Base-by-base conservation (phyloP, 2,113 vertebrate genomes). In the pig (Sus scrofa) region DNA sequence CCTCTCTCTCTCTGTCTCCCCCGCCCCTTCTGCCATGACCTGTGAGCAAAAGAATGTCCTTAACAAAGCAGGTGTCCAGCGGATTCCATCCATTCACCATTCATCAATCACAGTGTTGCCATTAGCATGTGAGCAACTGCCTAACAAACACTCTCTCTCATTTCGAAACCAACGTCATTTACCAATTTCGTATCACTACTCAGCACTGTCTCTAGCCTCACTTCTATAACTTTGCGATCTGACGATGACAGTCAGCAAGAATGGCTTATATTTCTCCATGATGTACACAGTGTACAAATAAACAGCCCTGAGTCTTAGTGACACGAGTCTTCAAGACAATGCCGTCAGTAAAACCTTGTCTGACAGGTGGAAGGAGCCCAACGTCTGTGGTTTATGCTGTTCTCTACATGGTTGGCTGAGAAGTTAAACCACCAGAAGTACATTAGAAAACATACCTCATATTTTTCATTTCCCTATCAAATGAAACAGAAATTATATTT, bases 401-500 rank as follows among this genome's bases (percentile, higher is more conserved):
- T 82, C 32, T 91, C 54, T 30, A 50, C 60, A n/a, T 15, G 32
- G 70, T 50, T 60, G 75, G 22, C 77, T 39, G 65, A 95, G 68
- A 94, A 73, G 37, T 82, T 68, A 86, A 92, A 70, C 39, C 65
- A 39, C 75, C 32, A 6, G 18, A 52, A 87, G 30, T 27, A 52
- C 56, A 56, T 89, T 82, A 39, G 63, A 89, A 73, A 85, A 56
- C 8, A 2, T 68, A 83, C 60, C 82, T 91, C 68, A 27, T 81
- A 52, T 91, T 97, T 97, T 94, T 91, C 75, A 91, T 91, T 90
- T 91, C 75, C 75, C 90, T 90, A 96, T 91, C 27, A 95, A 79
- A 83, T 75, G 70, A 95, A 67, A 37, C 79, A 73, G 91, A 91
- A 92, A 89, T 54, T 78, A 27, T 26, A 94, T 87, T 94, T 84